A percentile compares a stretch with the other conserved stretches of the same genome.
These are phyloP conservation scores for Oceanodroma tethys DNA, from an alignment of 2,113 vertebrate genomes.

Conservation along the genomic window DNA sequence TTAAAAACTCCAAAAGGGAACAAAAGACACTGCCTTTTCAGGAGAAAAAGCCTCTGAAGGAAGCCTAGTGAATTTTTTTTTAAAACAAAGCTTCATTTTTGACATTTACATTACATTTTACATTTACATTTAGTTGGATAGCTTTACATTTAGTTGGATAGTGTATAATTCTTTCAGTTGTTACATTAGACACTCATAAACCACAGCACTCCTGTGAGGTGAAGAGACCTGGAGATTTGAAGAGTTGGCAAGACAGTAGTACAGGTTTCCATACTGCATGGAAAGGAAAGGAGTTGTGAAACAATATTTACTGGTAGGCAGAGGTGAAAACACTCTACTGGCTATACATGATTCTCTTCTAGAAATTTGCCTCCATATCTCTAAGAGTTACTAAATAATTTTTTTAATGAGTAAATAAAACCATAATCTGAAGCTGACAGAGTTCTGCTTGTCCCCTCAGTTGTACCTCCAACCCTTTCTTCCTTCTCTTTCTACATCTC, in stretches of 20 bases:
- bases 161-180: neutral
- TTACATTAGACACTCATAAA: neutral
- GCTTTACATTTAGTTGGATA: neutral
- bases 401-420: neutral
- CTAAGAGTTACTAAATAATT: neutral
- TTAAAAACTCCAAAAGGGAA: neutral
- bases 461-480: neutral
- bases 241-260: neutral
- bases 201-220: neutral
- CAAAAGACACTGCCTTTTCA: neutral
- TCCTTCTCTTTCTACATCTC: neutral
- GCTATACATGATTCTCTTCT: neutral
- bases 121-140: neutral
- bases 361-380: neutral
- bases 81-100: neutral
- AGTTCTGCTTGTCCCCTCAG: neutral
- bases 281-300: neutral
- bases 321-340: neutral
- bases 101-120: neutral
- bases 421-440: neutral
- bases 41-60: neutral
- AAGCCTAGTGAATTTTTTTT: neutral
- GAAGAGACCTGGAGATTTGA: neutral
- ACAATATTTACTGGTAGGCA: neutral
- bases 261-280: neutral